Percentiles rank a stretch among this genome's conserved stretches.
Evolutionary conservation across 2,797 vertebrate genomes (phyloP).

Genomic region (Chloroceryle inda): DNA sequence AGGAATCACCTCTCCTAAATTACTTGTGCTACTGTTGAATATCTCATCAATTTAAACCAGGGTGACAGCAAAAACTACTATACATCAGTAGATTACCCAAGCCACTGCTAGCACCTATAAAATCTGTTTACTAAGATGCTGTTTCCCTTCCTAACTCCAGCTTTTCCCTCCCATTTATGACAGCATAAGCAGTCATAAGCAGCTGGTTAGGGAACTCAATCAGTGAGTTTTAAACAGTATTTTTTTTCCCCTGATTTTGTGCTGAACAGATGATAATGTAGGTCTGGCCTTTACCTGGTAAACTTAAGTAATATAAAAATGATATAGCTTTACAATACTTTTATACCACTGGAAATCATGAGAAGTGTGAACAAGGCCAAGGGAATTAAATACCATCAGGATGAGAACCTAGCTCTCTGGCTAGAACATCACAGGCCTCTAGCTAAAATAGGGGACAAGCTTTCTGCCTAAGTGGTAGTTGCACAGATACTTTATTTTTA

Average conservation of each 20-base stretch:
- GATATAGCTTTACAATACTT: background rate
- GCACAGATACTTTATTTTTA: constrained; percentile 20
- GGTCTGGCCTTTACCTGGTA: background rate
- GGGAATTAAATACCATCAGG: background rate
- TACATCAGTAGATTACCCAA: background rate
- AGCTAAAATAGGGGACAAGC: background rate
- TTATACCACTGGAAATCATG: background rate
- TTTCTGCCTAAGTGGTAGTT: background rate
- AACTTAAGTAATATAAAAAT: background rate
- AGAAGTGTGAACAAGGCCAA: background rate
- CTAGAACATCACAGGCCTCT: background rate
- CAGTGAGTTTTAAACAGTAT: background rate
- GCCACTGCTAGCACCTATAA: background rate
- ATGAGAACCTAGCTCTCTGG: background rate
- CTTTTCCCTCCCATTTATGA: background rate
- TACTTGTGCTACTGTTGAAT: background rate
- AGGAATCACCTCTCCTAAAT: background rate
- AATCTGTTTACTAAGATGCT: background rate
- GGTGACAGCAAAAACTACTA: background rate
- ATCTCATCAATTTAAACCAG: background rate
- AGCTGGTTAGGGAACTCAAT: background rate
- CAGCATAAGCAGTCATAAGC: background rate
- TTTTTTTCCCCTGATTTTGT: background rate
- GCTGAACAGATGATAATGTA: background rate
- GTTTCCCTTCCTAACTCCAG: background rate